Conservation (phyloP, 2,888 invertebrate genomes). For the Eubasilissa splendida region DNA sequence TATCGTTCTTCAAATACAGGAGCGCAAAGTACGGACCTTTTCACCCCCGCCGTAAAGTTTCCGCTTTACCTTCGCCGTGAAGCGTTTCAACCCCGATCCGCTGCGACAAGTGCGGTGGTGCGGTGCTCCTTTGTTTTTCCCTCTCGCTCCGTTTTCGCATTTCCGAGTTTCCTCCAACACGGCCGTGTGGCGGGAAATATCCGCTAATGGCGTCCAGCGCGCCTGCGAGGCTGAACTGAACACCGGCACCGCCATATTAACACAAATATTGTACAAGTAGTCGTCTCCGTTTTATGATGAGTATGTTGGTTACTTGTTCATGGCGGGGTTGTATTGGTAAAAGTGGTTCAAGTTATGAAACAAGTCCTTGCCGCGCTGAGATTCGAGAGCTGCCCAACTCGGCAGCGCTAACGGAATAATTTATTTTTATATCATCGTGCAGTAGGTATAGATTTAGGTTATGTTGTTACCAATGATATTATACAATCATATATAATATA, state of each 20-base stretch:
- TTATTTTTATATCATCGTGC: no score
- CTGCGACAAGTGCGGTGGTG: conserved; percentile 25
- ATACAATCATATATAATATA: no score
- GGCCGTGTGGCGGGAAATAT: background rate
- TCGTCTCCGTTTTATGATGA: no score
- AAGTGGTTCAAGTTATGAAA: no score
- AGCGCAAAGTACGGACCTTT: conserved; percentile 13
- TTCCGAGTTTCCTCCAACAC: background rate
- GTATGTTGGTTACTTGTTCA: no score
- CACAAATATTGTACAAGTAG: no score
- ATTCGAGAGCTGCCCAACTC: no score
- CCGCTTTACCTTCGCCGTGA: conserved; percentile 4
- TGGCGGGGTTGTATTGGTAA: no score
- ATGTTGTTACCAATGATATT: no score
- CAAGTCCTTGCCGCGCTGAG: no score
- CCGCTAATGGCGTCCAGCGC: conserved; percentile 15
- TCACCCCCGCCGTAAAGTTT: conserved; percentile 31
- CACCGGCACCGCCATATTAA: background rate
- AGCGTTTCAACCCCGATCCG: conserved; percentile 23
- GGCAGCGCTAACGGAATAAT: no score
- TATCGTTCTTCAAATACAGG: conserved; percentile 6
- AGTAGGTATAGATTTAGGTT: no score
- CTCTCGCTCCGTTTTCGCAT: conserved; percentile 12
- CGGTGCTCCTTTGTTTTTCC: conserved; percentile 9
- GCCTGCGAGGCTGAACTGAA: background rate